Conservation (phyloP, 1,140 invertebrate genomes). For the Bicyclus anynana region DNA sequence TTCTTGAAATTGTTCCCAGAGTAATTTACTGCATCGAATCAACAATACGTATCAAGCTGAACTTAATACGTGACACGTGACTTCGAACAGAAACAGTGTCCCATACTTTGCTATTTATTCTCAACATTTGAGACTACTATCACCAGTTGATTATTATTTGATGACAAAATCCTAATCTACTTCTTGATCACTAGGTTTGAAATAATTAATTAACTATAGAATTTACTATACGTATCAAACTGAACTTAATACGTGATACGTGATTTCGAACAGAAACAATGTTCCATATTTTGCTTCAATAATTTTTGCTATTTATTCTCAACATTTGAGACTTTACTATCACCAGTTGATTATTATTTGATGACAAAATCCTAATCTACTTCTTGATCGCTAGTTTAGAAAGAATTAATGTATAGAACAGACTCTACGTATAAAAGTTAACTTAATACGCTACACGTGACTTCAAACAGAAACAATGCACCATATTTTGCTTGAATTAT, state of each 20-base stretch:
- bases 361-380: no score
- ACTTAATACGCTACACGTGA: neutral
- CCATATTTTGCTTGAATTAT: no score
- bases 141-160: no score
- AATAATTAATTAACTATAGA: constrained; percentile 32
- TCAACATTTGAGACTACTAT: no score
- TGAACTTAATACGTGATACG: neutral
- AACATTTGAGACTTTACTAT: no score
- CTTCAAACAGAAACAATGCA: neutral
- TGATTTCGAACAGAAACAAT: neutral
- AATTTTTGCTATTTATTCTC: neutral
- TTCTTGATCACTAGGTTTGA: no score
- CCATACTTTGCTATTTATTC: neutral
- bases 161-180: no score
- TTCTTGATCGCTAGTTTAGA: no score
- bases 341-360: no score
- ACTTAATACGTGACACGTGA: neutral
- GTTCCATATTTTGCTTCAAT: no score
- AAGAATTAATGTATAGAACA: constrained; percentile 31
- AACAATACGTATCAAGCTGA: neutral
- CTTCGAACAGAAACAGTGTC: neutral
- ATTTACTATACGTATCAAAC: neutral
- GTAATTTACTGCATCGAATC: constrained; percentile 29
- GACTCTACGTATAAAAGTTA: neutral
- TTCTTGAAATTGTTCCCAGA: constrained; percentile 46